A percentile compares a stretch with the other conserved stretches of the same genome.
Evolutionary conservation across 2,797 vertebrate species (phyloP).

Genomic region (Fistularia commersonii): DNA sequence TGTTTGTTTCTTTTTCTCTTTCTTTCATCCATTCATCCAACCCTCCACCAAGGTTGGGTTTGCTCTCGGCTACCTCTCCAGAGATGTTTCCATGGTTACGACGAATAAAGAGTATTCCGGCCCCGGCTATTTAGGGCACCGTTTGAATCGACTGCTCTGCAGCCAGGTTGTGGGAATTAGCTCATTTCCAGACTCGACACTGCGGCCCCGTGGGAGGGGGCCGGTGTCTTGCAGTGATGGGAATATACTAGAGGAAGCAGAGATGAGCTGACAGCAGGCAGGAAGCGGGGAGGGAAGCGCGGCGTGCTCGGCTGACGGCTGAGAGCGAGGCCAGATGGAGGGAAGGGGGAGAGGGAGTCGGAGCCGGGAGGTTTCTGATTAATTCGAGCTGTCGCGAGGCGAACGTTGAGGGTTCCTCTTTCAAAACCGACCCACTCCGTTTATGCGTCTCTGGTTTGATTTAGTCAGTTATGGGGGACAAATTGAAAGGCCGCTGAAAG

Average conservation of each 20-base stretch:
- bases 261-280: conserved; percentile 26
- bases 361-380: conserved; percentile 4
- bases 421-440: no score
- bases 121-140: conserved; percentile 42
- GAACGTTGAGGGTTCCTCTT: no score
- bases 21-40: conserved; percentile 8
- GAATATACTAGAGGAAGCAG: conserved; percentile 19
- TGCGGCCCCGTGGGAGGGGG: conserved; percentile 16
- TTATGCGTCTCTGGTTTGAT: no score
- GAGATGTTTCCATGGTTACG: conserved; percentile 68
- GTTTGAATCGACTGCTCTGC: conserved; percentile 34
- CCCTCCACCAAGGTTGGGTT: conserved; percentile 7
- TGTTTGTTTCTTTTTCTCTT: conserved; percentile 3
- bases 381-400: no score
- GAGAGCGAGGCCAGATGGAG: not conserved
- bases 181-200: conserved; percentile 12
- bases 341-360: conserved; percentile 1
- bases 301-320: no score
- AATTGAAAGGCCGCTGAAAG: no score
- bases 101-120: conserved; percentile 29
- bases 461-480: no score
- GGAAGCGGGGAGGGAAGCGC: conserved; percentile 1
- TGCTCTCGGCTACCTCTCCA: conserved; percentile 20
- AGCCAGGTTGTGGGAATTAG: conserved; percentile 25
- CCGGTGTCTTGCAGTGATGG: conserved; percentile 28